Conservation (phyloP, 2,797 vertebrate species). For the Leuciscus waleckii region DNA sequence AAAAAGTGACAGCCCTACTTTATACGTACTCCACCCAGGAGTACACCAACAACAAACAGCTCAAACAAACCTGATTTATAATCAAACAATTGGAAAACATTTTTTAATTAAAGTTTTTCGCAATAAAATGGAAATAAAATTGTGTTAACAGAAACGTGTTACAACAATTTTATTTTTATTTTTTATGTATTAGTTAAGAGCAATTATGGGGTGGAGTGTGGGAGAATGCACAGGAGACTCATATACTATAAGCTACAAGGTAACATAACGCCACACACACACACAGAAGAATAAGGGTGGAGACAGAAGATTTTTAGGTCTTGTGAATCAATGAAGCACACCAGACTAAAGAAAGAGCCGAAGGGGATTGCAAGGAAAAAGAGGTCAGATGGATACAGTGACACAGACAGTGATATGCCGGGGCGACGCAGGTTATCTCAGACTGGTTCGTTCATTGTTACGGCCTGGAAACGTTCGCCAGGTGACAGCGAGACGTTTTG, state of each 20-base stretch:
- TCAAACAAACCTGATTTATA: too few relatives aligned
- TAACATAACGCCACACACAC: not conserved
- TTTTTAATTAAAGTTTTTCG: not conserved
- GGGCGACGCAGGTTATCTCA: slow-evolving; percentile 35
- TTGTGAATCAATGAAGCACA: slow-evolving; percentile 17
- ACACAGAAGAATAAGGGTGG: slow-evolving; percentile 24
- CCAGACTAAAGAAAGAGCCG: slow-evolving; percentile 35
- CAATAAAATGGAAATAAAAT: slow-evolving; percentile 11
- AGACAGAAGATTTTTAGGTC: slow-evolving; percentile 31
- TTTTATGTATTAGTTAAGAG: not conserved
- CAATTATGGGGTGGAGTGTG: not conserved
- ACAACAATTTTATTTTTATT: not conserved
- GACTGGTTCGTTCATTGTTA: slow-evolving; percentile 23
- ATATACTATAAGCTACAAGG: slow-evolving; percentile 11
- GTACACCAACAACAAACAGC: too few relatives aligned
- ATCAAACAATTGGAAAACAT: too few relatives aligned
- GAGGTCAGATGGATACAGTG: slow-evolving; percentile 56
- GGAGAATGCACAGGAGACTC: slow-evolving; percentile 11
- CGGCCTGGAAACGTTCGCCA: slow-evolving; percentile 3
- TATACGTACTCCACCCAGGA: too few relatives aligned
- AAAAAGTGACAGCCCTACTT: too few relatives aligned
- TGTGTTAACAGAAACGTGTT: not conserved
- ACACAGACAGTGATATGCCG: slow-evolving; percentile 43
- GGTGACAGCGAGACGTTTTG: slow-evolving; percentile 18
- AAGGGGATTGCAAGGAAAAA: slow-evolving; percentile 49